These are phyloP conservation scores for Orchesella cincta DNA, from an alignment of 1,140 invertebrate species.

Conservation along the genomic window DNA sequence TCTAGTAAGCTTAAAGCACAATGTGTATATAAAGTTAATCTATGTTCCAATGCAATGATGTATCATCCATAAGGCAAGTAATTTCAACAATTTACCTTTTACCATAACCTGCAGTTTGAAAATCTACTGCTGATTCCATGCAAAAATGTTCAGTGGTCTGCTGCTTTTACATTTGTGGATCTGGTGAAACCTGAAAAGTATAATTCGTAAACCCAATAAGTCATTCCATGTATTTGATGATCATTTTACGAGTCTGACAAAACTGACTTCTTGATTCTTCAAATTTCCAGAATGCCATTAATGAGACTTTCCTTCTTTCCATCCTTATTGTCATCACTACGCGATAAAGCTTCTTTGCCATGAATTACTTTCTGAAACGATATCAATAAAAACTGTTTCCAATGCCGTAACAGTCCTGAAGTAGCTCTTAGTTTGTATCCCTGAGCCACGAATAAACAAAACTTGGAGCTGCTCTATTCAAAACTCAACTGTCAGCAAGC, in stretches of 20 bases:
- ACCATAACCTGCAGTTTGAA: slow-evolving; percentile 67
- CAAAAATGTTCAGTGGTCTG: slow-evolving; percentile 55
- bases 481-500: slow-evolving; percentile 69
- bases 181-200: slow-evolving; percentile 63
- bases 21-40: too few species aligned
- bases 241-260: slow-evolving; percentile 36
- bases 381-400: slow-evolving; percentile 66
- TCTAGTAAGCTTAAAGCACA: too few species aligned
- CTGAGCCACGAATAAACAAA: slow-evolving; percentile 37
- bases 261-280: slow-evolving; percentile 63
- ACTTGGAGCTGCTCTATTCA: slow-evolving; percentile 58
- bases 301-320: slow-evolving; percentile 60
- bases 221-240: too few species aligned
- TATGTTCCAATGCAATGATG: too few species aligned
- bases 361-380: slow-evolving; percentile 66
- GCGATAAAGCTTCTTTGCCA: slow-evolving; percentile 63
- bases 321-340: slow-evolving; percentile 49
- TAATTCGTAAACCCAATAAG: background rate
- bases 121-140: slow-evolving; percentile 67
- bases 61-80: background rate
- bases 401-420: slow-evolving; percentile 61
- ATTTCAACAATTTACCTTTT: slow-evolving; percentile 61
- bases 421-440: background rate
- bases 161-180: slow-evolving; percentile 64
- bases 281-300: slow-evolving; percentile 64